Evolutionary conservation across 1,140 invertebrate species (phyloP), one percentile per base, ranked within the genome.

Genomic region (Drosophila ohnishii): DNA sequence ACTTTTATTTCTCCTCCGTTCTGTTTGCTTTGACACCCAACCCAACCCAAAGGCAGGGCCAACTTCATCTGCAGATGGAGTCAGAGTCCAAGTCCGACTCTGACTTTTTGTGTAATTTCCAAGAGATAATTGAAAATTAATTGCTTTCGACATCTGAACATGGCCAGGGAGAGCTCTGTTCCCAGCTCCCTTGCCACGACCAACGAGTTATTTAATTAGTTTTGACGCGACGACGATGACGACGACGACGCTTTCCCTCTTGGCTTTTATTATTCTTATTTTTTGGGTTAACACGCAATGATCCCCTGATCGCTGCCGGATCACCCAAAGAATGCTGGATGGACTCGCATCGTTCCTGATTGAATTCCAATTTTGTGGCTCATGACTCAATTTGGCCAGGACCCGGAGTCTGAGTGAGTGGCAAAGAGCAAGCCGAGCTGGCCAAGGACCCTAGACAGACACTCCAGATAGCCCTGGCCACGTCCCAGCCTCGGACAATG

Each of bases 61-160:
- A 67, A 67, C 47, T 70, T 69, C 62, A 53, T 32, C 32, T 57
- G 40, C 50, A 62, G 69, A 67, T 66, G 32, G 64, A 32, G 45
- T 35, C 40, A 25, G 16, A 50, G 32, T 58, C 59, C 5, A 28
- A 61, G 42, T 66, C 42, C 25, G 30, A 47, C 16, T 71, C 53
- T 40, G 65, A 65, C 75, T 73, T 85, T 55, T 65, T 80, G 60
- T 84, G 65, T 76, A 84, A 76, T 80, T 83, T 81, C 63, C 59
- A 45, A 75, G 60, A 82, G 83, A 87, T 87, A 87, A 87, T 87
- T 87, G 84, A 87, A 87, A 87, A 87, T 87, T 88, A 87, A 87
- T 88, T 87, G 84, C 84, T 75, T 83, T 78, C 72, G 84, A 88
- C 84, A 88, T 80, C 84, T 61, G 83, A 83, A 79, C 80, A 87